A percentile compares a stretch with the other conserved stretches of the same genome.
Evolutionary conservation across 2,888 invertebrate genomes (phyloP).

Genomic region (Drosophila differens): DNA sequence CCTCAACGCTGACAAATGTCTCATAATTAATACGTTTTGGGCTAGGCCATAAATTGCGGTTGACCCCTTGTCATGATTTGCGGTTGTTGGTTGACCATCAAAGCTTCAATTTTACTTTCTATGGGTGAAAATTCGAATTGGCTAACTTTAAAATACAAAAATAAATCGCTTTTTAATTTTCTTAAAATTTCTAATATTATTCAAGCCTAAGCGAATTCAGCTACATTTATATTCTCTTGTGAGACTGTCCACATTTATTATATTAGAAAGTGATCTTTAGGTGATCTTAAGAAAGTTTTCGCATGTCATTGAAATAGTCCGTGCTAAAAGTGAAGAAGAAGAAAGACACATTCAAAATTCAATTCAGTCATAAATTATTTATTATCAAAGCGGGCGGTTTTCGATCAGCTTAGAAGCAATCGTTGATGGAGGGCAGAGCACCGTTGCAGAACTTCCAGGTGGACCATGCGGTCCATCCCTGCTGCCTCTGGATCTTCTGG

Average conservation of each 20-base stretch:
- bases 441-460: slow-evolving; percentile 68
- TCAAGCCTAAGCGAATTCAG: background rate
- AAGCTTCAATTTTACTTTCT: slow-evolving; percentile 56
- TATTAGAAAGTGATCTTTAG: slow-evolving; percentile 42
- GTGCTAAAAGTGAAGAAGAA: background rate
- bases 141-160: slow-evolving; percentile 4
- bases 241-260: slow-evolving; percentile 7
- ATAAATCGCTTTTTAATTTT: slow-evolving; percentile 51
- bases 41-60: slow-evolving; percentile 41
- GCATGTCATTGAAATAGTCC: background rate
- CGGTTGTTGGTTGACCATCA: slow-evolving; percentile 18
- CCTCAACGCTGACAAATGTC: slow-evolving; percentile 8
- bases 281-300: slow-evolving; percentile 40
- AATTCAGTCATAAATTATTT: background rate
- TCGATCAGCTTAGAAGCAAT: slow-evolving; percentile 68
- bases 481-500: slow-evolving; percentile 60
- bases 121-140: slow-evolving; percentile 44
- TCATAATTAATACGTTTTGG: slow-evolving; percentile 58
- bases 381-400: background rate
- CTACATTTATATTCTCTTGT: slow-evolving; percentile 35
- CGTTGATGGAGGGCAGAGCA: slow-evolving; percentile 63
- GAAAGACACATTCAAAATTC: background rate
- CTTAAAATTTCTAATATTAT: slow-evolving; percentile 9
- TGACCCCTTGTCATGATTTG: slow-evolving; percentile 42
- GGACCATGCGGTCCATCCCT: slow-evolving; percentile 80